These are phyloP conservation scores for Anthopleura sola DNA, from an alignment of 64 coral and sea anemone species.

Conservation along the genomic window DNA sequence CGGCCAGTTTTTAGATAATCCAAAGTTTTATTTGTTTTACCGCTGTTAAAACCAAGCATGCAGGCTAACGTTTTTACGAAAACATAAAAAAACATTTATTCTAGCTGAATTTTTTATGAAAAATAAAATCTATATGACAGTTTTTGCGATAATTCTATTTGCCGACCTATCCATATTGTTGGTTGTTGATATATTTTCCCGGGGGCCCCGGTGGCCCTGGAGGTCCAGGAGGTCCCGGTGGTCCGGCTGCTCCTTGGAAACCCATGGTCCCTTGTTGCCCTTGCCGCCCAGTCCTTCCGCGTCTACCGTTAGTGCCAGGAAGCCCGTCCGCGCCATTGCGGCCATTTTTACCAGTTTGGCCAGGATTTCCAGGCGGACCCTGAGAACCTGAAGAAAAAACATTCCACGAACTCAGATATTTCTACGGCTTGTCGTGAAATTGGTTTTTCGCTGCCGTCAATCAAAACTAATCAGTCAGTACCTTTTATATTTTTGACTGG, in stretches of 20 bases:
- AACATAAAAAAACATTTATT: no score
- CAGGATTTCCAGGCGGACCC: background rate
- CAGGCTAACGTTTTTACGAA: no score
- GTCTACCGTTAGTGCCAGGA: background rate
- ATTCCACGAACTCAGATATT: no score
- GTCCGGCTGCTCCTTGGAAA: background rate
- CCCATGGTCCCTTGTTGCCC: background rate
- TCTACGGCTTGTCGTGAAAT: no score
- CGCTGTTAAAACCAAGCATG: no score
- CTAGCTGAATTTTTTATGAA: background rate
- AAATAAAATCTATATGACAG: background rate
- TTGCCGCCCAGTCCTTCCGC: background rate
- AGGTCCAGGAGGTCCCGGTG: conserved; percentile 6
- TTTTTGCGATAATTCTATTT: background rate
- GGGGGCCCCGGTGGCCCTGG: background rate
- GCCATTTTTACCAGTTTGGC: conserved; percentile 1
- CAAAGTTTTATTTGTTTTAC: no score
- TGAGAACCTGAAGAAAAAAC: background rate
- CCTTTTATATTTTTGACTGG: no score
- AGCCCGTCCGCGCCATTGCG: background rate
- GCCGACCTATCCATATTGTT: background rate
- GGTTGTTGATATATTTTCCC: background rate
- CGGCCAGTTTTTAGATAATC: no score
- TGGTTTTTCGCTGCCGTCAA: no score
- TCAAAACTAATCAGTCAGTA: no score